phyloP scores from a whole-genome alignment of 2,797 vertebrate species.

The Spheniscus humboldti region DNA sequence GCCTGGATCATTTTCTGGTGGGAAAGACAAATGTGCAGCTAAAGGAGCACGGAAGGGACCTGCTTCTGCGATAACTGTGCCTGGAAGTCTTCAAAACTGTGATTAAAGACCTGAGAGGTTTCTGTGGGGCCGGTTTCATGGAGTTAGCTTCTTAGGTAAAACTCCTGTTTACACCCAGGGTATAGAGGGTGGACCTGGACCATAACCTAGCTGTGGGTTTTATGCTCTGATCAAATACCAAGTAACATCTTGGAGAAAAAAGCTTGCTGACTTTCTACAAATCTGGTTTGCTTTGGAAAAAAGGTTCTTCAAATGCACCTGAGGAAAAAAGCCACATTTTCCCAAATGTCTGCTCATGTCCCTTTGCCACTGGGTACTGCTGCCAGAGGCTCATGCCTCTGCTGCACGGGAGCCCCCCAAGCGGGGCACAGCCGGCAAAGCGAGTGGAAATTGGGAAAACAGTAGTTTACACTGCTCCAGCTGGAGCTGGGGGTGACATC shows the following conservation, averaged over 20 bases:
- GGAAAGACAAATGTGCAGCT: background rate
- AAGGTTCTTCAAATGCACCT: background rate
- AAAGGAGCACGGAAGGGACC: background rate
- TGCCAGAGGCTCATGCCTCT: background rate
- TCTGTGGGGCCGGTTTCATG: background rate
- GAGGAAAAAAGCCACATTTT: background rate
- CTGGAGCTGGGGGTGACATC: background rate
- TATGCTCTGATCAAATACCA: background rate
- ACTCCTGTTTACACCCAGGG: background rate
- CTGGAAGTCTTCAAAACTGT: constrained; percentile 7
- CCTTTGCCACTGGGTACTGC: background rate
- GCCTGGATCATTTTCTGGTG: background rate
- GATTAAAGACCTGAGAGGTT: background rate
- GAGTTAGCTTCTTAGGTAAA: background rate
- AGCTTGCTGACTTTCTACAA: background rate
- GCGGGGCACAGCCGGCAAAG: background rate
- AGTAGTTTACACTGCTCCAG: background rate
- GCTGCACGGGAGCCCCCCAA: background rate
- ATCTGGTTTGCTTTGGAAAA: background rate
- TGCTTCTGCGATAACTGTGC: background rate
- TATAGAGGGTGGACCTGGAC: background rate
- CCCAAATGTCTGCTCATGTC: background rate
- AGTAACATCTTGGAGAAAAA: background rate
- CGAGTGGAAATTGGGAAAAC: background rate
- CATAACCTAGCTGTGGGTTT: background rate